Evolutionary conservation across 2,797 vertebrate genomes (phyloP).

Genomic region (Arrhamphus sclerolepis): DNA sequence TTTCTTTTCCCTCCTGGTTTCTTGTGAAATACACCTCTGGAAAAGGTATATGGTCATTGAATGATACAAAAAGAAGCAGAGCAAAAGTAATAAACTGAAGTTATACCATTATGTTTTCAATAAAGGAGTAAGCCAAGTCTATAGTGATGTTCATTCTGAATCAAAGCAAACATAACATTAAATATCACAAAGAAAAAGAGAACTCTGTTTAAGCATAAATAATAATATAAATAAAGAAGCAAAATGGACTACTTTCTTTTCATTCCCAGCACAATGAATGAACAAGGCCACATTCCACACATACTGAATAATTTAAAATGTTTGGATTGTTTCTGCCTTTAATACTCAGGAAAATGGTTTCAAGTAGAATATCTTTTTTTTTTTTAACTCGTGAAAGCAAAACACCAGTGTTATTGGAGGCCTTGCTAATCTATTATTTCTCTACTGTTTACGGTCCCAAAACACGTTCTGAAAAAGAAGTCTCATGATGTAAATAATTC

Average conservation of each 20-base stretch:
- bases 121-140: background rate
- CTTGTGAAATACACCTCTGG: slow-evolving; percentile 21
- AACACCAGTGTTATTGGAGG: slow-evolving; percentile 33
- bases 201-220: too few species aligned
- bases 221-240: background rate
- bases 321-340: slow-evolving; percentile 38
- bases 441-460: slow-evolving; percentile 3
- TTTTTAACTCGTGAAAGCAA: slow-evolving; percentile 16
- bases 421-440: slow-evolving; percentile 29
- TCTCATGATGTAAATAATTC: slow-evolving; percentile 52
- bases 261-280: slow-evolving; percentile 13
- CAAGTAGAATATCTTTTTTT: slow-evolving; percentile 45
- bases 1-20: slow-evolving; percentile 2
- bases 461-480: background rate
- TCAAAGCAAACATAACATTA: too few species aligned
- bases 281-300: slow-evolving; percentile 13
- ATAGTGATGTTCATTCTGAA: too few species aligned
- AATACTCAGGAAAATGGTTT: slow-evolving; percentile 38
- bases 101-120: slow-evolving; percentile 4
- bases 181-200: too few species aligned
- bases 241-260: slow-evolving; percentile 3
- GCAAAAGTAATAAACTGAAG: background rate
- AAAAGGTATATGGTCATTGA: background rate
- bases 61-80: background rate
- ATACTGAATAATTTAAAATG: slow-evolving; percentile 61